Base-by-base conservation (phyloP, 2,797 vertebrate species). In the Etheostoma perlongum region DNA sequence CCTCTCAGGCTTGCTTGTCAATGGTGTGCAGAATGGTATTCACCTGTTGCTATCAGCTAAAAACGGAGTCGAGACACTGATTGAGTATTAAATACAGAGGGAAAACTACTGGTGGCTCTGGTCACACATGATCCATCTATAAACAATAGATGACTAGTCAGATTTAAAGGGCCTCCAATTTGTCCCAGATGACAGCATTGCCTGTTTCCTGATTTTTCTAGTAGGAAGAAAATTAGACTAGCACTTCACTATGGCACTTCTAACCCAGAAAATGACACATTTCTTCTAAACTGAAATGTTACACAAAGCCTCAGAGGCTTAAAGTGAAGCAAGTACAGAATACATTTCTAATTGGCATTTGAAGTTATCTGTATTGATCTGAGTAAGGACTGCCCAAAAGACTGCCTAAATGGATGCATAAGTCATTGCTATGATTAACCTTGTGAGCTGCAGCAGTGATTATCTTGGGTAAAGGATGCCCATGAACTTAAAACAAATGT, bases 21-120 rank as follows among this genome's bases (percentile, higher is more conserved):
- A 95, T 94, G 94, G 95, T 92, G 94, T 94, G 96, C 94, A 95
- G 95, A 97, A 96, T 97, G 96, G 96, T 96, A 96, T 97, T 97
- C 93, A 96, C 96, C 93, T 91, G 92, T 90, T 95, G 96, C 96
- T 94, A 96, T 97, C 96, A 92, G 95, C 95, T 92, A 93, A 78
- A 89, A 96, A 96, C 93, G 93, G 94, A 97, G 96, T 85, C 7
- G 93, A 94, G 83, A 60, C 88, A 72, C 94, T 96, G 96, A 97
- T 40, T 96, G 96, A 97, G 96, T 93, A 95, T 96, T 97, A 95
- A 96, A 97, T 96, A 91, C 92, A 88, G 93, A 90, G 91, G 84
- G 91, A 94, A 93, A 91, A 91, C 79, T 92, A 92, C 86, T 78
- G 86, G 82, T 76, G 79, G 81, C 85, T 82, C 74, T 69, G 80